A percentile compares a stretch with the other conserved stretches of the same genome.
Evolutionary conservation across 2,113 vertebrate genomes (phyloP).

Genomic region (Platysternon megacephalum): DNA sequence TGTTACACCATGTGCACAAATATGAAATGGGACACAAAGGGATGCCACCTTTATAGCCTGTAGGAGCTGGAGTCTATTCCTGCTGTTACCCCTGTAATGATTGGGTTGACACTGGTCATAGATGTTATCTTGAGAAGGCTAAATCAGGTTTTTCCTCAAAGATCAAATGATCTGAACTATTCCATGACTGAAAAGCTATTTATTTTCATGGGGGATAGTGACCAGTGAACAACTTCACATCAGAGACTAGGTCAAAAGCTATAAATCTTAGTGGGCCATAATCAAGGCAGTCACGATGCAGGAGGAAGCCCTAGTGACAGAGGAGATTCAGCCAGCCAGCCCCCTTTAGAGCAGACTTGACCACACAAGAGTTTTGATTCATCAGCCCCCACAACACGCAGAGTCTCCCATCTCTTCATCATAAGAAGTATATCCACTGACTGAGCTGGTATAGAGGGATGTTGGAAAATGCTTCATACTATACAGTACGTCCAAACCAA

Average conservation of each 20-base stretch:
- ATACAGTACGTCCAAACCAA: neutral
- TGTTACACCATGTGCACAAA: neutral
- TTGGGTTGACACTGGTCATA: neutral
- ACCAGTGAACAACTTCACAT: neutral
- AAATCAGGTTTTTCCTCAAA: neutral
- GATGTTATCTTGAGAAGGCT: neutral
- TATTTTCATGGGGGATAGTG: neutral
- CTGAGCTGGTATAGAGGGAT: neutral
- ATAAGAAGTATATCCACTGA: neutral
- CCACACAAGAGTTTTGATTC: neutral
- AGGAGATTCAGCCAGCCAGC: neutral
- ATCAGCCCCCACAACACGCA: neutral
- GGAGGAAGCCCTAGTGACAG: neutral
- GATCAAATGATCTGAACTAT: neutral
- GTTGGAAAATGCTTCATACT: neutral
- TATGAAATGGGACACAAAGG: neutral
- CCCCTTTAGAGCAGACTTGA: neutral
- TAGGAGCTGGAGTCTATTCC: neutral
- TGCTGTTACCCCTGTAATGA: fast-evolving
- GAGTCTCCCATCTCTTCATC: neutral
- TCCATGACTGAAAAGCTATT: neutral
- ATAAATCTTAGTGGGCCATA: neutral
- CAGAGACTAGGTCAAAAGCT: neutral
- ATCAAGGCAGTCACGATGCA: neutral
- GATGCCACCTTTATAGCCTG: neutral